phyloP scores from a whole-genome alignment of 35 echinoderm and acorn worm species.

The Lytechinus variegatus region DNA sequence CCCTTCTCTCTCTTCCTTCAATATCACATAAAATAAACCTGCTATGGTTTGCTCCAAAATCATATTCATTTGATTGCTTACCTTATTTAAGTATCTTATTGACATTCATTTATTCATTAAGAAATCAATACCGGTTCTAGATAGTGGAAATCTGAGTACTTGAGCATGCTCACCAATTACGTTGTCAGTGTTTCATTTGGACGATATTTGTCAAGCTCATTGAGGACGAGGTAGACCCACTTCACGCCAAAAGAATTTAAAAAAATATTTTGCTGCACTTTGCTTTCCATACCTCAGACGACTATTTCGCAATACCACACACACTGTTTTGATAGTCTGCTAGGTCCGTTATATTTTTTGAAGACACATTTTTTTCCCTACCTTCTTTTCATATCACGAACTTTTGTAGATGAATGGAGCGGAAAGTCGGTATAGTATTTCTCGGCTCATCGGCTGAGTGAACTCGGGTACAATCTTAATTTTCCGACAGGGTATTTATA shows the following conservation, averaged over 20 bases:
- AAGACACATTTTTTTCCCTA: background rate
- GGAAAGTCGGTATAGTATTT: slow-evolving; percentile 1
- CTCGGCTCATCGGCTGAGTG: background rate
- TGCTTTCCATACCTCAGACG: slow-evolving; percentile 1
- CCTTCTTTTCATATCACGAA: background rate
- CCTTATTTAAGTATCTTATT: background rate
- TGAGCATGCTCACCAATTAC: background rate
- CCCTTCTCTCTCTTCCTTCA: no score
- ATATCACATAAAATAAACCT: no score
- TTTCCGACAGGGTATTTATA: background rate
- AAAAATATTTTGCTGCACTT: slow-evolving; percentile 17
- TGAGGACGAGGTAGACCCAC: background rate
- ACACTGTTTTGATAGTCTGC: background rate
- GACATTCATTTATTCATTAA: background rate
- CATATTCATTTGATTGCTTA: background rate
- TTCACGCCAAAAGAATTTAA: background rate
- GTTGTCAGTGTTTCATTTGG: background rate
- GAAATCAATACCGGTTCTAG: background rate
- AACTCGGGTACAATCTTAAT: background rate
- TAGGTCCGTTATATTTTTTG: background rate
- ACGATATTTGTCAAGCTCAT: background rate
- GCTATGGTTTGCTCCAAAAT: background rate
- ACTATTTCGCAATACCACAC: slow-evolving; percentile 25
- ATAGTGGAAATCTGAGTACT: background rate
- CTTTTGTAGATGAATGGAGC: background rate